A percentile compares a stretch with the other conserved stretches of the same genome.
phyloP scores from a whole-genome alignment of 2,888 invertebrate species.

The Itoplectis maculator region DNA sequence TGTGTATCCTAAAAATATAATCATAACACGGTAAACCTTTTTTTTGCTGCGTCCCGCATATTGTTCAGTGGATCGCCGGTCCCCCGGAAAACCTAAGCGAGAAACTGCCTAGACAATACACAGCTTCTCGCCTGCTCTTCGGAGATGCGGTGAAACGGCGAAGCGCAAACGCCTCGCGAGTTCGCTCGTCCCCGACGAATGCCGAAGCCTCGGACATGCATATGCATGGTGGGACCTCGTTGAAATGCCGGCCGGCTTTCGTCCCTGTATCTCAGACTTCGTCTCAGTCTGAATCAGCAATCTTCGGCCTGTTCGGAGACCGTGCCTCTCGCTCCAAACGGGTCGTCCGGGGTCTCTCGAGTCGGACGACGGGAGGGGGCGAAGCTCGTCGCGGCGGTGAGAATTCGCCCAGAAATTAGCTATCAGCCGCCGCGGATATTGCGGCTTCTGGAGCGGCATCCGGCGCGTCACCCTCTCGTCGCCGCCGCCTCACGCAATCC shows the following conservation, averaged over 20 bases:
- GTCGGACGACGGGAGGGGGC: too few species aligned
- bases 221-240: constrained; percentile 56
- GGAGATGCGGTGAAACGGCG: neutral
- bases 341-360: constrained; percentile 35
- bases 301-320: constrained; percentile 42
- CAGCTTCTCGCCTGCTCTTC: constrained; percentile 1
- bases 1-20: too few species aligned
- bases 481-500: constrained; percentile 42
- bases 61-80: neutral
- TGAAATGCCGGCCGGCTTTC: constrained; percentile 48
- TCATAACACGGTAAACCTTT: neutral
- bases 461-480: constrained; percentile 33
- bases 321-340: too few species aligned
- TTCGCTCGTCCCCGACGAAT: constrained; percentile 43
- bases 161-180: constrained; percentile 12
- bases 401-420: constrained; percentile 71
- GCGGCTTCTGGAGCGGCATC: constrained; percentile 65
- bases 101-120: constrained; percentile 18
- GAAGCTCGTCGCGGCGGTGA: constrained; percentile 40
- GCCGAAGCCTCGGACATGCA: constrained; percentile 34
- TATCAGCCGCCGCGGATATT: constrained; percentile 72
- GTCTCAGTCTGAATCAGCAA: neutral
- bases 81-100: neutral
- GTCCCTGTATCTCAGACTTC: neutral
- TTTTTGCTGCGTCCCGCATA: neutral